A percentile compares a stretch with the other conserved stretches of the same genome.
phyloP scores from a whole-genome alignment of 1,140 invertebrate species.

The Pseudomyrmex sp. region DNA sequence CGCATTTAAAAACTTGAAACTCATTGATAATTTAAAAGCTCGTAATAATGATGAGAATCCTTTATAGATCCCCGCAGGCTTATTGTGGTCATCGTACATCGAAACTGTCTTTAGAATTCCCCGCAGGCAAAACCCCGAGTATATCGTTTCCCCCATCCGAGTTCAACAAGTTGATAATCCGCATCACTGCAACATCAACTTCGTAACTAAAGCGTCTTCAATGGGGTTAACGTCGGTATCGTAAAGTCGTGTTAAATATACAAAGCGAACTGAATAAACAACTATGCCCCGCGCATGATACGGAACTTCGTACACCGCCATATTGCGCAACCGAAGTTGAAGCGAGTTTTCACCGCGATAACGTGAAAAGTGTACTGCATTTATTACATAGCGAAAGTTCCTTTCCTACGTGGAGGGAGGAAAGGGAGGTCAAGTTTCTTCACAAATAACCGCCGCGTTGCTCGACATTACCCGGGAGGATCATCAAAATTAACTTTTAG shows the following conservation, averaged over 20 bases:
- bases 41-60: not conserved
- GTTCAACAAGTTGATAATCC: slow-evolving; percentile 50
- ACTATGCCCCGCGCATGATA: not conserved
- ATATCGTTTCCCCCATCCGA: slow-evolving; percentile 22
- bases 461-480: not conserved
- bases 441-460: not conserved
- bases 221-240: slow-evolving; percentile 24
- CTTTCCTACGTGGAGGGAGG: not conserved
- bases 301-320: not conserved
- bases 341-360: not conserved
- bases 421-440: slow-evolving; percentile 9
- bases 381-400: not conserved
- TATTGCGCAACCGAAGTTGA: slow-evolving; percentile 3
- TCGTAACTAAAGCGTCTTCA: slow-evolving; percentile 16
- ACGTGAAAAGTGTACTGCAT: not conserved
- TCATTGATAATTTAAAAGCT: slow-evolving; percentile 2
- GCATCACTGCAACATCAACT: slow-evolving; percentile 26
- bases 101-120: slow-evolving; percentile 27
- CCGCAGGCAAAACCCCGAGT: slow-evolving; percentile 19
- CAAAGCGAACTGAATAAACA: slow-evolving; percentile 31
- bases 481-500: slow-evolving; percentile 21
- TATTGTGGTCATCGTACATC: slow-evolving; percentile 43
- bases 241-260: slow-evolving; percentile 6
- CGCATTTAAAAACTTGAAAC: slow-evolving; percentile 7
- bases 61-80: slow-evolving; percentile 14